These are phyloP conservation scores for Ceyx melanurus DNA, from an alignment of 2,113 vertebrate species.

Conservation along the genomic window DNA sequence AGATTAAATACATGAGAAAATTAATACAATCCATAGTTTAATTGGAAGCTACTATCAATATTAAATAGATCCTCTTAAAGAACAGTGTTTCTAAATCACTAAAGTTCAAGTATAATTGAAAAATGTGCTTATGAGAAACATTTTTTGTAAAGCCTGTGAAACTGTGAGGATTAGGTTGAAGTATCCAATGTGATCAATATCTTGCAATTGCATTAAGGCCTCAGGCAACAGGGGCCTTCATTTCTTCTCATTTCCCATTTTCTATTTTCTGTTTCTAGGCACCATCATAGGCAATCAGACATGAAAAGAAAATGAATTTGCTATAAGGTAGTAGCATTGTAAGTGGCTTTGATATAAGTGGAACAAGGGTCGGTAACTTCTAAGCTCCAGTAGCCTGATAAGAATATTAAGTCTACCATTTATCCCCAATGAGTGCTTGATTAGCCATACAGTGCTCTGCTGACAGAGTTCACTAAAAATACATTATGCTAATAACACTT, in stretches of 20 bases:
- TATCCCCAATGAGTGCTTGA: constrained; percentile 54
- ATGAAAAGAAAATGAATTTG: constrained; percentile 54
- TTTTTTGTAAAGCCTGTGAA: constrained; percentile 35
- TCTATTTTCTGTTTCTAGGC: constrained; percentile 41
- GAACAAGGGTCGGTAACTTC: constrained; percentile 43
- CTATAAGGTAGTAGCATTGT: constrained; percentile 37
- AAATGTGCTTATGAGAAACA: constrained; percentile 37
- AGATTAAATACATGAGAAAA: background rate
- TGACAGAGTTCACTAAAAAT: constrained; percentile 70
- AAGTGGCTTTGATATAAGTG: constrained; percentile 57
- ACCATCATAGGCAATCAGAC: constrained; percentile 21
- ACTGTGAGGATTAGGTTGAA: constrained; percentile 32
- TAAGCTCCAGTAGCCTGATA: constrained; percentile 20
- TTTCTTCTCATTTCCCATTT: background rate
- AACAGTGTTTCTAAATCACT: background rate
- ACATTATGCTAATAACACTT: constrained; percentile 62
- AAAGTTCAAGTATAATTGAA: constrained; percentile 24
- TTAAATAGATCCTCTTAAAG: constrained; percentile 13
- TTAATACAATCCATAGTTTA: constrained; percentile 13
- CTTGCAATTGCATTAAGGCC: constrained; percentile 4
- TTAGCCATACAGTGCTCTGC: constrained; percentile 58
- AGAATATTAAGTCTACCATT: constrained; percentile 62
- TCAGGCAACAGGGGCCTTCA: background rate
- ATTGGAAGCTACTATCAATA: background rate
- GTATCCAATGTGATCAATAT: constrained; percentile 38